Evolutionary conservation across 2,797 vertebrate species (phyloP), one percentile per base, ranked within the genome.

Genomic region (Argya squamiceps): DNA sequence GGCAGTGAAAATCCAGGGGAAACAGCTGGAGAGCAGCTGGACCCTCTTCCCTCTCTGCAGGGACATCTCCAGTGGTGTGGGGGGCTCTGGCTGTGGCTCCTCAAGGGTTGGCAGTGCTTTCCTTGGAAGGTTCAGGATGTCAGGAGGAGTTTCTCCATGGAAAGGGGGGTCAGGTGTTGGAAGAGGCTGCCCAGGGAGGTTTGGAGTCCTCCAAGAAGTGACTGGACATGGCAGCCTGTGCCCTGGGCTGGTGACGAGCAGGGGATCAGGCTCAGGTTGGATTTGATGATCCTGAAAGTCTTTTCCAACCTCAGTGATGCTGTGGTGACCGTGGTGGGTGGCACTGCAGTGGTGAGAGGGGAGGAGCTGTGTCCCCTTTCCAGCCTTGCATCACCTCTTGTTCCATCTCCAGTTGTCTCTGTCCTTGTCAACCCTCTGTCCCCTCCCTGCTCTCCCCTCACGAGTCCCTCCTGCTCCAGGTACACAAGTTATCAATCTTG

Each of bases 401-500:
- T 18, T 77, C 85, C 76, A 53, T 17, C 81, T 64, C 90, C 96
- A 59, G 88, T 80, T 67, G 70, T 69, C 47, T 43, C 86, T 36
- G 71, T 96, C 96, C 97, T 96, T 65, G 91, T 92, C 97, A 92
- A 43, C 39, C 4, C 5, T 46, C 68, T 89, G 88, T 84, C 70
- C 84, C 37, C 20, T 86, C 84, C 93, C 32, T 19, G 82, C 8
- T 34, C 83, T 92, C 84, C 92, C 65, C 30, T 56, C 32, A 62
- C 4, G 9, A 83, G 89, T 15, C 21, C 41, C 95, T 97, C 96
- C 96, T 90, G 29, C 96, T 89, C 74, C 80, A 89, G 88, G 47
- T 26, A 15, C 80, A 41, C 70, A 52, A 65, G 96, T 97, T 96
- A 96, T 96, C 96, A 92, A 88, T 97, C 97, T 96, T 96, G 77